These are phyloP conservation scores for Neoniphon sammara DNA, from an alignment of 2,797 vertebrate genomes.

Conservation along the genomic window DNA sequence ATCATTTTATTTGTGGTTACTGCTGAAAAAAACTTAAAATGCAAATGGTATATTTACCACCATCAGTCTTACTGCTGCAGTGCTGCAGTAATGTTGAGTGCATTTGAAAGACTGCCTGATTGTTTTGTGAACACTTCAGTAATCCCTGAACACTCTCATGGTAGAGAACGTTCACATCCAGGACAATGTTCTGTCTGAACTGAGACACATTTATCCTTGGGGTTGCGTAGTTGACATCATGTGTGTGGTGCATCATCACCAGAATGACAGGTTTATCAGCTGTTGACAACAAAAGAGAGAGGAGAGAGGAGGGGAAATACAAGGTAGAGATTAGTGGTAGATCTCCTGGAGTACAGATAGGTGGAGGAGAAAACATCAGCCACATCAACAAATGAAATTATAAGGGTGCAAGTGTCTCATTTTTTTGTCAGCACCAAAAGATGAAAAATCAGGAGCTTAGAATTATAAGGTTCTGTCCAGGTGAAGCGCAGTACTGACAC, in stretches of 20 bases:
- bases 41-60: too few species aligned
- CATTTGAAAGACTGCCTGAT: neutral
- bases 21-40: too few species aligned
- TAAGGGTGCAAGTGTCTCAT: too few species aligned
- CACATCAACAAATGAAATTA: neutral
- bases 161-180: slow-evolving; percentile 42
- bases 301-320: neutral
- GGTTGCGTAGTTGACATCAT: fast-evolving
- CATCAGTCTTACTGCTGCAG: fast-evolving
- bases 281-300: slow-evolving; percentile 32
- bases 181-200: fast-evolving
- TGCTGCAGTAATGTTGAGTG: fast-evolving
- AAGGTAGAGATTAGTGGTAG: neutral
- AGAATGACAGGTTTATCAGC: slow-evolving; percentile 60
- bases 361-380: neutral
- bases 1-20: too few species aligned
- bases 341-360: neutral
- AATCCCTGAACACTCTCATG: slow-evolving; percentile 41
- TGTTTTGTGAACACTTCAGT: slow-evolving; percentile 15
- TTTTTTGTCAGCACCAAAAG: too few species aligned
- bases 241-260: slow-evolving; percentile 69
- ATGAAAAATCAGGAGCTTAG: too few species aligned
- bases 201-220: fast-evolving
- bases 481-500: too few species aligned
- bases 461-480: too few species aligned